Conservation (phyloP, 2,888 invertebrate genomes). For the Pseudanteris insignis region DNA sequence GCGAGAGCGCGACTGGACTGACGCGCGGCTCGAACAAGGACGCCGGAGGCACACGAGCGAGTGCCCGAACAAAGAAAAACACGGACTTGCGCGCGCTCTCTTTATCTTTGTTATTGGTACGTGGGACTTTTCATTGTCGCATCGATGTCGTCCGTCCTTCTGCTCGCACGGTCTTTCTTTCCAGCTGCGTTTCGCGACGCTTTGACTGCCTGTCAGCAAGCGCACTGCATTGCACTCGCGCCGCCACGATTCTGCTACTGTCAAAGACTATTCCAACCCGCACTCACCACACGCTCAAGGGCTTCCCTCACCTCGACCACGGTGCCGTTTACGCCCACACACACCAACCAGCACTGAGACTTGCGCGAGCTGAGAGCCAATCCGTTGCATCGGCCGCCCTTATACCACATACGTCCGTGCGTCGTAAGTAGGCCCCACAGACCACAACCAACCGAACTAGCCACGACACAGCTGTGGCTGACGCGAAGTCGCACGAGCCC, state of each 20-base stretch:
- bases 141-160: constrained; percentile 4
- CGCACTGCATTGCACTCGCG: background rate
- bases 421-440: too few species aligned
- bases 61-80: constrained; percentile 41
- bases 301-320: background rate
- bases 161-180: too few species aligned
- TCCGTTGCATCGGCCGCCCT: too few species aligned
- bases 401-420: background rate
- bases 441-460: too few species aligned
- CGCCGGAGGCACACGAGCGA: constrained; percentile 3
- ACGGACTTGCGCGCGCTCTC: constrained; percentile 13
- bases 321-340: background rate
- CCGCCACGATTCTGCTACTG: background rate
- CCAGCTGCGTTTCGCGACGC: too few species aligned
- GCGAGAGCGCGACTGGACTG: constrained; percentile 3
- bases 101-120: constrained; percentile 26
- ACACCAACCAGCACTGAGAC: background rate
- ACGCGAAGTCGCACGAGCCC: background rate
- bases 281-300: background rate
- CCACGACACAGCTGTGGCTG: background rate
- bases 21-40: constrained; percentile 2
- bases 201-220: background rate
- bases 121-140: constrained; percentile 6
- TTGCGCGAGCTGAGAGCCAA: background rate
- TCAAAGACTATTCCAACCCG: background rate